Base-by-base conservation (phyloP, 1,140 invertebrate genomes). In the Drosophila prosaltans region DNA sequence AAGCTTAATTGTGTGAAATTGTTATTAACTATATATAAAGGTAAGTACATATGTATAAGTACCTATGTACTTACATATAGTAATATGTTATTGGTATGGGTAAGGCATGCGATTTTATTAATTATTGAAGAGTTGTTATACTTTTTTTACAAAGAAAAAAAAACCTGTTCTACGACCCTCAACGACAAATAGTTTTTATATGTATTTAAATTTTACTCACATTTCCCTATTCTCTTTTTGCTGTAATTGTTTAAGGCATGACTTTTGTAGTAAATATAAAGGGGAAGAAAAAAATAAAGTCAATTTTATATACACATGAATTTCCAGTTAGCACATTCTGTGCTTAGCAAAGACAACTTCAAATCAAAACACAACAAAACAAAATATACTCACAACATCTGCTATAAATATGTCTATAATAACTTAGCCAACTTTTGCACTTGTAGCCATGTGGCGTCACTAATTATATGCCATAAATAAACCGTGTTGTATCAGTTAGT, bases 1-100 rank as follows among this genome's bases (percentile, higher is more conserved):
- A 72, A 80, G 76, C 65, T 65, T 54, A 77, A 69, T 74, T 84
- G 77, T 84, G 81, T 83, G 72, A 83, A 83, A 51, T 61, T 73
- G 78, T 66, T 73, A 80, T 84, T 84, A 80, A 84, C 40, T 67
- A 39, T 40, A 77, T 71, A 51, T 54, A 48, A 40, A 40, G 32
- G 3, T 36, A 36, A 4, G 32, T 36, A 36, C 6, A 36, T 54
- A 43, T 64, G 65, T 62, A 72, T 61, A 61, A 69, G 39, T 72
- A 54, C 45, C 16, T 57, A 6, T 28, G 24, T 26, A 51, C 21
- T 8, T 10, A 24, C 28, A 2, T 48, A 6, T 26, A 26, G 21
- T 24, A 21, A 51, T 24, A 48, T 24, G 45, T 51, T 40, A 11
- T 51, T 51, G 45, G 24, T 26, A 10, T 24, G 45, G 45, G 32